These are phyloP conservation scores for Planiliza haematocheilus DNA, from an alignment of 2,113 vertebrate species.

Conservation along the genomic window DNA sequence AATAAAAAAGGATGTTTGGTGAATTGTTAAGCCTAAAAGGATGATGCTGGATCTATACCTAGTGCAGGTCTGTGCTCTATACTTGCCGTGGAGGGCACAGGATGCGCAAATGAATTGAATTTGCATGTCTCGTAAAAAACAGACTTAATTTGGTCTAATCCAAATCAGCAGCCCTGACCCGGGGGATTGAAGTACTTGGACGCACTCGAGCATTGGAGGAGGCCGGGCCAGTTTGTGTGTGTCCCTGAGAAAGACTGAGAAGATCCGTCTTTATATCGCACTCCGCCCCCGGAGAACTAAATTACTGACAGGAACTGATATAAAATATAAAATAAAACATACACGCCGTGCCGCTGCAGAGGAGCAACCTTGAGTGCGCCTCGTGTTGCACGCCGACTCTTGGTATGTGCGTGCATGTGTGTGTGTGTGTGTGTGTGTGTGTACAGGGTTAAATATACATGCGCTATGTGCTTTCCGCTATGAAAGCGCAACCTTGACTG, in stretches of 20 bases:
- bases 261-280: slow-evolving; percentile 15
- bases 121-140: slow-evolving; percentile 14
- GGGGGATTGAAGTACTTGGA: background rate
- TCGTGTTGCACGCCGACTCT: slow-evolving; percentile 36
- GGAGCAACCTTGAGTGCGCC: slow-evolving; percentile 33
- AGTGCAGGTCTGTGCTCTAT: background rate
- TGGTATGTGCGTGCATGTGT: background rate
- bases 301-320: slow-evolving; percentile 12
- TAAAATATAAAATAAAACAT: slow-evolving; percentile 28
- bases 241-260: background rate
- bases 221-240: background rate
- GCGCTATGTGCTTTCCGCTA: slow-evolving; percentile 25
- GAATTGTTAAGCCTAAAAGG: no score
- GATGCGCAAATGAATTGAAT: slow-evolving; percentile 5
- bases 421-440: background rate
- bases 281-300: slow-evolving; percentile 1
- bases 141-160: slow-evolving; percentile 13
- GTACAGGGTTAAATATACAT: slow-evolving; percentile 56
- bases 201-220: background rate
- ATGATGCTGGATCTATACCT: background rate
- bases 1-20: no score
- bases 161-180: slow-evolving; percentile 4
- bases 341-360: background rate
- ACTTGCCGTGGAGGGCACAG: background rate
- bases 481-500: slow-evolving; percentile 45